Conservation (phyloP, 2,113 vertebrate genomes). For the Sander lucioperca region DNA sequence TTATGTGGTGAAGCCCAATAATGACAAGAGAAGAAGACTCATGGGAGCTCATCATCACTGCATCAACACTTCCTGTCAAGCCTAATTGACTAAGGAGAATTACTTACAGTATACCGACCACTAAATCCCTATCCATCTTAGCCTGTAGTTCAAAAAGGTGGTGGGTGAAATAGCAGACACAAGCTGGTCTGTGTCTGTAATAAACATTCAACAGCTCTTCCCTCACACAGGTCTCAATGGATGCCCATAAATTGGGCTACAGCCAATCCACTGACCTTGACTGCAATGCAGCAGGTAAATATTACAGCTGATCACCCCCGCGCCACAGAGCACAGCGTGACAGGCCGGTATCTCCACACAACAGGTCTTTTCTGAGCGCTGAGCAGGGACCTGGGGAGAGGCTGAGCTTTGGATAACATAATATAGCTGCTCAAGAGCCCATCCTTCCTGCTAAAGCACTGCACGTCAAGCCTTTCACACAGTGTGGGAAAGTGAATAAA, state of each 20-base stretch:
- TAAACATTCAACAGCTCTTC: conserved; percentile 36
- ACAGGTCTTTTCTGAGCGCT: conserved; percentile 48
- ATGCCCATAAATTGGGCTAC: conserved; percentile 16
- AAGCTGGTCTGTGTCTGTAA: conserved; percentile 3
- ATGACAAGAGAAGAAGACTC: conserved; percentile 48
- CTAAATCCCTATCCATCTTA: conserved; percentile 47
- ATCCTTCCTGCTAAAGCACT: conserved; percentile 31
- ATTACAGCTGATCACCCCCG: conserved; percentile 41
- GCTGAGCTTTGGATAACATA: conserved; percentile 44
- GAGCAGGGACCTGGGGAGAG: conserved; percentile 44
- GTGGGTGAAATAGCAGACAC: conserved; percentile 4
- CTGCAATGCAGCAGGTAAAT: conserved; percentile 64
- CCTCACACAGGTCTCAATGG: conserved; percentile 15
- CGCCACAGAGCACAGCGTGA: conserved; percentile 39
- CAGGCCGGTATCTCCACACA: conserved; percentile 52
- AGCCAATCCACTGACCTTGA: conserved; percentile 66
- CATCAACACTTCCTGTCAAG: conserved; percentile 54
- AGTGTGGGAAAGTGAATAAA: conserved; percentile 19
- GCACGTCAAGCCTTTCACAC: conserved; percentile 40
- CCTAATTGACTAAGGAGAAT: conserved; percentile 50
- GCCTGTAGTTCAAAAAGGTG: conserved; percentile 24
- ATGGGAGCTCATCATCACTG: conserved; percentile 45
- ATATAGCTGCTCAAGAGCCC: conserved; percentile 44
- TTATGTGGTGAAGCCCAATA: conserved; percentile 33
- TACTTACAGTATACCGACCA: conserved; percentile 17